These are phyloP conservation scores for Fregata magnificens DNA, from an alignment of 2,113 vertebrate genomes.

Conservation along the genomic window DNA sequence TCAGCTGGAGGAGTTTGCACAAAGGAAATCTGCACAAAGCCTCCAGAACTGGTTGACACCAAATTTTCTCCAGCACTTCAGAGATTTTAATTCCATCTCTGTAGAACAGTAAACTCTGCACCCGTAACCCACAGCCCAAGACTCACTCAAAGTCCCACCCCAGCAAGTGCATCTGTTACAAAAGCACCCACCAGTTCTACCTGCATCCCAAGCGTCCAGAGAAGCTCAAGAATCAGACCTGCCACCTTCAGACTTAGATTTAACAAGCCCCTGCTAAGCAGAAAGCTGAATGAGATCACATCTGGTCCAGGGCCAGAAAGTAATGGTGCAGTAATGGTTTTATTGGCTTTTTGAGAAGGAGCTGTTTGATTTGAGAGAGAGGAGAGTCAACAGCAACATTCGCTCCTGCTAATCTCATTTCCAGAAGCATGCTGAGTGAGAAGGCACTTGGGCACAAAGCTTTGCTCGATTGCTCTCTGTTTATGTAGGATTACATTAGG, in stretches of 20 bases:
- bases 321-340: constrained; percentile 44
- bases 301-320: constrained; percentile 32
- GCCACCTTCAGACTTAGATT: background rate
- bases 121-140: background rate
- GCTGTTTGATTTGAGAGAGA: constrained; percentile 21
- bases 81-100: background rate
- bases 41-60: background rate
- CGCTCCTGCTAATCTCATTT: background rate
- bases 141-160: background rate
- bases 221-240: background rate
- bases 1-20: background rate
- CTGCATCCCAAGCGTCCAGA: background rate
- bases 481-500: constrained; percentile 13
- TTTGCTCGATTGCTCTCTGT: constrained; percentile 4
- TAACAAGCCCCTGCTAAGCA: background rate
- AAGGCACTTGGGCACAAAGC: constrained; percentile 8
- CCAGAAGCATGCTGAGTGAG: background rate
- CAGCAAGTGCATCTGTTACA: background rate
- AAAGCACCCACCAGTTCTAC: background rate
- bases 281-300: constrained; percentile 37
- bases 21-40: background rate
- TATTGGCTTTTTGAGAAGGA: constrained; percentile 44
- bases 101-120: background rate
- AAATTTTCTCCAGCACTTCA: background rate
- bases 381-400: constrained; percentile 1